Evolutionary conservation across 2,113 vertebrate species (phyloP).

Genomic region (Mionectes macconnelli): DNA sequence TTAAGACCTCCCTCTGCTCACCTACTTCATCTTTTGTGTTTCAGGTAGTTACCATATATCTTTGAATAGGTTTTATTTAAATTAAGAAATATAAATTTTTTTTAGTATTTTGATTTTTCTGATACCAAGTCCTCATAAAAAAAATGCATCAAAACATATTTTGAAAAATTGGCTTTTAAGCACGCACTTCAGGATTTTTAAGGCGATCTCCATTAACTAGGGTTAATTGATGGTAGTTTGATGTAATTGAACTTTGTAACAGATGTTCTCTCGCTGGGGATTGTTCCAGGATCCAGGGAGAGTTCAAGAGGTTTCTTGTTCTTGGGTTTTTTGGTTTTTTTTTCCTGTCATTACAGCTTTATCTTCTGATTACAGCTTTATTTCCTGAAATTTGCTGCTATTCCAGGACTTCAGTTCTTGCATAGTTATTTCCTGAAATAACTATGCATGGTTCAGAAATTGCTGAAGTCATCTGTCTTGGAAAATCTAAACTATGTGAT

Average conservation of each 20-base stretch:
- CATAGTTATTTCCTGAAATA: neutral
- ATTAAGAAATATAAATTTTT: neutral
- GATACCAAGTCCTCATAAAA: neutral
- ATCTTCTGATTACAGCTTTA: neutral
- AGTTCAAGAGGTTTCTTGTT: neutral
- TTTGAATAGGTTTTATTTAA: neutral
- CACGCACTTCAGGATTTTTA: neutral
- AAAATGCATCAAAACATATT: neutral
- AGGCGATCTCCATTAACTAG: neutral
- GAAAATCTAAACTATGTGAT: neutral
- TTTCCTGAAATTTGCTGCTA: neutral
- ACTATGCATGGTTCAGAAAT: neutral
- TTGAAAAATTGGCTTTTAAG: neutral
- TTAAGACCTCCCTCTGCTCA: neutral
- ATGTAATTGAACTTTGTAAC: neutral
- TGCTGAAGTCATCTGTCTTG: neutral
- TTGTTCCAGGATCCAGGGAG: neutral
- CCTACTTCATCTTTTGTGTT: neutral
- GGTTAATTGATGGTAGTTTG: neutral
- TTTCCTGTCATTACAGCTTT: neutral
- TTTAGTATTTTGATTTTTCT: neutral
- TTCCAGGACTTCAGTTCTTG: neutral
- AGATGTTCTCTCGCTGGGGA: neutral
- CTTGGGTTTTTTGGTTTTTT: too few species aligned
- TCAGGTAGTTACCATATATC: neutral